Conservation (phyloP, 2,113 vertebrate genomes). For the Ploceus nigricollis region DNA sequence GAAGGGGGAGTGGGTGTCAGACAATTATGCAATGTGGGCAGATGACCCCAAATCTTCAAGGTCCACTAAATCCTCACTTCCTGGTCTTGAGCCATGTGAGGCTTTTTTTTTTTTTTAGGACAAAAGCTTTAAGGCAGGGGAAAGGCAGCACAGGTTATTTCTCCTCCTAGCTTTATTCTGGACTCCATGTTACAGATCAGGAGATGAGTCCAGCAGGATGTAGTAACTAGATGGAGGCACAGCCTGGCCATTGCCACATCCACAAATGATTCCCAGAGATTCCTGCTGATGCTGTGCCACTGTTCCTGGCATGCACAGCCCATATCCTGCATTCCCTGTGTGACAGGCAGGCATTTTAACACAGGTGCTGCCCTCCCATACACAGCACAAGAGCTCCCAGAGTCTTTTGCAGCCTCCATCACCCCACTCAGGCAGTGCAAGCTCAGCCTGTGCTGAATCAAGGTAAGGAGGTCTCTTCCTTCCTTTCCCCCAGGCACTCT, state of each 20-base stretch:
- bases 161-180: background rate
- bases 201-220: background rate
- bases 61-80: background rate
- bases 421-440: too few species aligned
- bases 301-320: accelerated
- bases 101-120: background rate
- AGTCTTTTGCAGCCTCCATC: background rate
- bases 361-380: background rate
- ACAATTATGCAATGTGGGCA: background rate
- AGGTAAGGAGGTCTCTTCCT: background rate
- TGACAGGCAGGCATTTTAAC: background rate
- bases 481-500: background rate
- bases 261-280: background rate
- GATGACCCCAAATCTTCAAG: background rate
- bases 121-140: background rate
- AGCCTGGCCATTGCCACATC: background rate
- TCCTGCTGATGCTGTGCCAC: background rate
- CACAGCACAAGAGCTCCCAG: accelerated
- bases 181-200: background rate
- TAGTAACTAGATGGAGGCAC: background rate
- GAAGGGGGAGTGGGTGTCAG: background rate
- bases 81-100: background rate
- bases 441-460: background rate
- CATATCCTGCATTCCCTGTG: background rate
- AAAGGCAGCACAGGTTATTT: background rate